These are phyloP conservation scores for Lepidurus couesii DNA, from an alignment of 1,140 invertebrate species.

Conservation along the genomic window DNA sequence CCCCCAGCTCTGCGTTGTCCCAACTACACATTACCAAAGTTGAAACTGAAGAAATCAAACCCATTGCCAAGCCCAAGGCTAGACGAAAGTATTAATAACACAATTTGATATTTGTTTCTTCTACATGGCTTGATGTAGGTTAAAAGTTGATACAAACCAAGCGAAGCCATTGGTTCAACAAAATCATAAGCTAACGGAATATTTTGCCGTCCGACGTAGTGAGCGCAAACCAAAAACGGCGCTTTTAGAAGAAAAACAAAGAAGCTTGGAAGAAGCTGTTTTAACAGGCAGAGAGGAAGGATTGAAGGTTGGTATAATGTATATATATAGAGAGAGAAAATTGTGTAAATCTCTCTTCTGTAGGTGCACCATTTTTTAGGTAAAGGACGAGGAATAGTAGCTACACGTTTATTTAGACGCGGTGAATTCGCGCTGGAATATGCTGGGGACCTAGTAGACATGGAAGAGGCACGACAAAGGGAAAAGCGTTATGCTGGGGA, in stretches of 20 bases:
- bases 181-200: constrained; percentile 69
- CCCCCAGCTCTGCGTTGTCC: constrained; percentile 3
- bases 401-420: constrained; percentile 66
- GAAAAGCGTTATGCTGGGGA: constrained; percentile 81
- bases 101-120: background rate
- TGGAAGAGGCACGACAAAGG: constrained; percentile 70
- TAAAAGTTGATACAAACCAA: background rate
- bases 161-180: constrained; percentile 15
- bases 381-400: constrained; percentile 60
- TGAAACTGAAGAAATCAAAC: constrained; percentile 10
- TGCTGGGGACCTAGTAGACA: constrained; percentile 83
- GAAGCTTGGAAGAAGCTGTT: constrained; percentile 69
- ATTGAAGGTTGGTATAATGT: constrained; percentile 56
- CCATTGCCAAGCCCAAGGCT: background rate
- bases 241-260: constrained; percentile 76
- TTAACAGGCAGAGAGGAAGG: constrained; percentile 73
- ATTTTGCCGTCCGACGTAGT: constrained; percentile 81
- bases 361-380: constrained; percentile 47
- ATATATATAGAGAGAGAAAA: constrained; percentile 34
- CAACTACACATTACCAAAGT: background rate
- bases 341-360: constrained; percentile 36
- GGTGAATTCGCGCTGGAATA: constrained; percentile 97
- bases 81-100: background rate
- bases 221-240: constrained; percentile 74
- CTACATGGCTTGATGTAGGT: background rate